Percentiles rank a stretch among this genome's conserved stretches.
phyloP scores from a whole-genome alignment of 2,113 vertebrate genomes.

The Bos javanicus region DNA sequence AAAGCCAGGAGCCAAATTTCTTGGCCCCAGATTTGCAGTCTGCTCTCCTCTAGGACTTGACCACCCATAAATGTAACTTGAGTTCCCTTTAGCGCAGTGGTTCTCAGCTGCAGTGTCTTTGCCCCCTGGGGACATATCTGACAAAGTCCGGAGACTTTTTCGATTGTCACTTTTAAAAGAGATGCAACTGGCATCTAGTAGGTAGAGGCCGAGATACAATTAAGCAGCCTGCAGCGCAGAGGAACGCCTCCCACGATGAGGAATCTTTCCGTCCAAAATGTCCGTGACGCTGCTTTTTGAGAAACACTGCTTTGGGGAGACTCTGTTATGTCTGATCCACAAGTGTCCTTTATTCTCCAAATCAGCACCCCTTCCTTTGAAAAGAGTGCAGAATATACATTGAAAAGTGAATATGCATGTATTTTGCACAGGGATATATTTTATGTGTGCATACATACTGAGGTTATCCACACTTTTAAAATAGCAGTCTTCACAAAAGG shows the following conservation, averaged over 20 bases:
- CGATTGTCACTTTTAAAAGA: not conserved
- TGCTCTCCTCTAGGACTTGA: not conserved
- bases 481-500: not conserved
- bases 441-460: not conserved
- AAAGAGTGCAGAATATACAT: not conserved
- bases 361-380: not conserved
- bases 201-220: not conserved
- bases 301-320: not conserved
- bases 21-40: not conserved
- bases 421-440: not conserved
- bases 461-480: not conserved
- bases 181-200: not conserved
- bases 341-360: not conserved
- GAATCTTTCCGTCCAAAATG: not conserved
- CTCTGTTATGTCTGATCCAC: not conserved
- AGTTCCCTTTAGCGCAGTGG: not conserved
- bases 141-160: not conserved
- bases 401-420: not conserved
- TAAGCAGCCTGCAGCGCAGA: not conserved
- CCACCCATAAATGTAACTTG: not conserved
- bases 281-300: not conserved
- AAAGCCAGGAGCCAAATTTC: not conserved
- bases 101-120: not conserved
- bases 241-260: fast-evolving
- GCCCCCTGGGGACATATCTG: not conserved